These are phyloP conservation scores for Mylabris sibirica DNA, from an alignment of 2,888 invertebrate genomes.

Conservation along the genomic window DNA sequence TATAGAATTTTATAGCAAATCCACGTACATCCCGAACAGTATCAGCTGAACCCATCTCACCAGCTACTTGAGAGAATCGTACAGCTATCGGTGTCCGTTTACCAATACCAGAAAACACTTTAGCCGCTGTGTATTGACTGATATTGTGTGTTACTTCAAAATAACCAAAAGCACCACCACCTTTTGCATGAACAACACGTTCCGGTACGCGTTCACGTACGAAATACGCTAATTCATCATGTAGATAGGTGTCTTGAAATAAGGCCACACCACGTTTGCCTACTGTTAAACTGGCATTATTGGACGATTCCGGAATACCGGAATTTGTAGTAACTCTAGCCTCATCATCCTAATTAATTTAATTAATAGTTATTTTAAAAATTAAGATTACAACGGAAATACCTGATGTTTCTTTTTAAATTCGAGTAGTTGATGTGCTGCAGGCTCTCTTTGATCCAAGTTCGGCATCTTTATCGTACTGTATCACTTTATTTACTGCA, in stretches of 20 bases:
- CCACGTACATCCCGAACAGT: slow-evolving; percentile 91
- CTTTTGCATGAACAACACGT: slow-evolving; percentile 95
- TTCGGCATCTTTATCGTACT: neutral
- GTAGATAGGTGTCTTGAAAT: slow-evolving; percentile 81
- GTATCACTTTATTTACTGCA: neutral
- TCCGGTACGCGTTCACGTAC: slow-evolving; percentile 94
- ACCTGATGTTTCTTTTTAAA: neutral
- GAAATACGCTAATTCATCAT: slow-evolving; percentile 85
- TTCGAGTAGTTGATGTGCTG: neutral
- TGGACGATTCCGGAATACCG: slow-evolving; percentile 84
- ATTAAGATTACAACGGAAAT: neutral
- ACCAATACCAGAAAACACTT: slow-evolving; percentile 77
- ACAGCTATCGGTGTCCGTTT: slow-evolving; percentile 82
- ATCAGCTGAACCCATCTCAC: slow-evolving; percentile 90
- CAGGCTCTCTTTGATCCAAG: neutral
- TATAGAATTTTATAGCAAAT: slow-evolving; percentile 93
- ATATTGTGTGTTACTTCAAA: slow-evolving; percentile 91
- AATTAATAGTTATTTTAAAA: neutral
- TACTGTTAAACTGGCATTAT: slow-evolving; percentile 79
- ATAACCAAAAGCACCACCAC: slow-evolving; percentile 86
- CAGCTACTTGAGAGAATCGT: slow-evolving; percentile 83
- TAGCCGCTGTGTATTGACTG: slow-evolving; percentile 78
- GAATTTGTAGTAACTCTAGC: slow-evolving; percentile 78
- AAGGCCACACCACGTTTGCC: slow-evolving; percentile 88
- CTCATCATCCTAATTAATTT: slow-evolving; percentile 52